These are phyloP conservation scores for Drosophila meridionalis DNA, from an alignment of 2,888 invertebrate genomes.

Conservation along the genomic window DNA sequence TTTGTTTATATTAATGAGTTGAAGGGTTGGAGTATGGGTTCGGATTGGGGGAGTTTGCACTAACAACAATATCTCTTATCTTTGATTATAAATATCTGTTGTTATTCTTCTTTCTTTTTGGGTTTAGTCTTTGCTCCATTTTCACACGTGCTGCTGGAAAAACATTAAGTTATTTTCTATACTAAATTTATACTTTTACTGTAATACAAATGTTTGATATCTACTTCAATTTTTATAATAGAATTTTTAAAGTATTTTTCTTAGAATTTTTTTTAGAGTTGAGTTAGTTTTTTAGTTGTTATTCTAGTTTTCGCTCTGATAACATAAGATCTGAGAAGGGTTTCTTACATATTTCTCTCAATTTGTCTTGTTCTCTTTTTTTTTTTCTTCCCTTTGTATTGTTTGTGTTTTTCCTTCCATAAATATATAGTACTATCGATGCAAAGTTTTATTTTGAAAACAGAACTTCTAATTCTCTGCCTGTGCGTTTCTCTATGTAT, in stretches of 20 bases:
- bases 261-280: no score
- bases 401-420: no score
- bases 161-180: not conserved
- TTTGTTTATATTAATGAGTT: slow-evolving; percentile 52
- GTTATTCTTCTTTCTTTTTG: not conserved
- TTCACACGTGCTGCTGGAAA: slow-evolving; percentile 7
- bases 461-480: not conserved
- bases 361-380: not conserved
- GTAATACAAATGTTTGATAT: not conserved
- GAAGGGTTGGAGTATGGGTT: not conserved
- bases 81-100: slow-evolving; percentile 27
- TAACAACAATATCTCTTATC: slow-evolving; percentile 27
- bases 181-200: not conserved
- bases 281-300: no score
- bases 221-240: not conserved
- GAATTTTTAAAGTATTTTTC: not conserved
- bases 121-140: not conserved
- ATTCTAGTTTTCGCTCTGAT: no score
- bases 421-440: no score
- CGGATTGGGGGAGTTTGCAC: slow-evolving; percentile 2
- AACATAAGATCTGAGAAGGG: no score
- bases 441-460: no score
- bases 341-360: not conserved
- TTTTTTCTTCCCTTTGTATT: not conserved
- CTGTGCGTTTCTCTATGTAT: no score